phyloP scores from a whole-genome alignment of 2,113 vertebrate genomes.

The Eudorcas thomsonii region DNA sequence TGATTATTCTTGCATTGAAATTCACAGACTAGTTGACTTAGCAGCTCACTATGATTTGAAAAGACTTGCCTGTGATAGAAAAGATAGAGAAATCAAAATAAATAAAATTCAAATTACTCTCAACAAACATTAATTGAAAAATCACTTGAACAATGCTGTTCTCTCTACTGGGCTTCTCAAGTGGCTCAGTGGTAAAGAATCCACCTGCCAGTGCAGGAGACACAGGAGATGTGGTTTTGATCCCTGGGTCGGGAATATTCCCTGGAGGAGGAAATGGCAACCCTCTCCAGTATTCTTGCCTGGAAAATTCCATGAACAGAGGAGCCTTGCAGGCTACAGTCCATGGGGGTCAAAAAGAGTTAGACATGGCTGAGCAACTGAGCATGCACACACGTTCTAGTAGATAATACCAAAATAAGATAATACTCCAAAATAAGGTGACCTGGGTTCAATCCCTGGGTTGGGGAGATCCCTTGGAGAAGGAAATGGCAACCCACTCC shows the following conservation, averaged over 20 bases:
- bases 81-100: conserved; percentile 18
- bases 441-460: neutral
- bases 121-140: conserved; percentile 40
- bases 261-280: neutral
- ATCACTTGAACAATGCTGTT: neutral
- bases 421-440: neutral
- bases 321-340: neutral
- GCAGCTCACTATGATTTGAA: neutral
- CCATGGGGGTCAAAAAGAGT: neutral
- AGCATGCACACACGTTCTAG: neutral
- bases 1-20: conserved; percentile 49
- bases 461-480: neutral
- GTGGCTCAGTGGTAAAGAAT: neutral
- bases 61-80: conserved; percentile 4
- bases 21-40: neutral
- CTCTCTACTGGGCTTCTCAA: neutral
- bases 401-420: neutral
- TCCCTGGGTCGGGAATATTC: neutral
- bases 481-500: neutral
- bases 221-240: neutral
- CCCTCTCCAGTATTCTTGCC: neutral
- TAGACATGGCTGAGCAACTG: neutral
- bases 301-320: neutral
- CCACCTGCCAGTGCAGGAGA: neutral
- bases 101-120: conserved; percentile 31